Base-by-base conservation (phyloP, 2,888 invertebrate species). In the Lepidocyrtinus sp. region DNA sequence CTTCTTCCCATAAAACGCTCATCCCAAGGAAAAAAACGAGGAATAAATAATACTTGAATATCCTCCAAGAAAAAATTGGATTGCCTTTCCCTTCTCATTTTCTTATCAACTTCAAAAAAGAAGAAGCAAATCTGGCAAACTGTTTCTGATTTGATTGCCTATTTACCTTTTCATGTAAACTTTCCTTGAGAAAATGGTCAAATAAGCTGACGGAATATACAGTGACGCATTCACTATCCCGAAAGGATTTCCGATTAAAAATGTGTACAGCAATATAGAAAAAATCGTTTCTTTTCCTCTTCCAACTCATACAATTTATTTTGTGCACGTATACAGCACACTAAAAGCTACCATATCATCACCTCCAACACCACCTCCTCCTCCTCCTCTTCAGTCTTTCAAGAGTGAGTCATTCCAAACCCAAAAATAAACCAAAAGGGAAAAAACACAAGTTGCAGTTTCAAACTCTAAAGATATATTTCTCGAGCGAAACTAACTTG, bases 371-470 rank as follows among this genome's bases (percentile, higher is more conserved):
- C 75, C 74, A 75, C 80, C 81, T 72, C 81, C 81, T 76, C 81
- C 81, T 81, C 81, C 81, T 81, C 81, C 81, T 77, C 69, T 69
- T 76, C 69, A 63, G 71, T 75, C 67, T 75, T 75, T 61, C 26
- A 63, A 46, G 67, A 46, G 65, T 82, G 82, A 82, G 71, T 82
- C 82, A 82, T 62, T 55, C 67, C 19, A 45, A 77, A 74, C 76
- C 82, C 82, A 82, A 82, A 82, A 82, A 82, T 82, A 82, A 82
- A 82, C 75, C 79, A 45, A 65, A 15, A 26, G 26, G 50, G 63
- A 64, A 50, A 36, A 36, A 36, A 36, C 36, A 36, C 36, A 36
- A 36, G 5, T 36, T 36, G 36, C 36, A 36, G 36, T 17, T 55
- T 55, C 55, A 55, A n/a, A 55, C 17, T 2, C 55, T 17, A n/a